Evolutionary conservation across 2,113 vertebrate genomes (phyloP).

Genomic region (Morphnarchus princeps): DNA sequence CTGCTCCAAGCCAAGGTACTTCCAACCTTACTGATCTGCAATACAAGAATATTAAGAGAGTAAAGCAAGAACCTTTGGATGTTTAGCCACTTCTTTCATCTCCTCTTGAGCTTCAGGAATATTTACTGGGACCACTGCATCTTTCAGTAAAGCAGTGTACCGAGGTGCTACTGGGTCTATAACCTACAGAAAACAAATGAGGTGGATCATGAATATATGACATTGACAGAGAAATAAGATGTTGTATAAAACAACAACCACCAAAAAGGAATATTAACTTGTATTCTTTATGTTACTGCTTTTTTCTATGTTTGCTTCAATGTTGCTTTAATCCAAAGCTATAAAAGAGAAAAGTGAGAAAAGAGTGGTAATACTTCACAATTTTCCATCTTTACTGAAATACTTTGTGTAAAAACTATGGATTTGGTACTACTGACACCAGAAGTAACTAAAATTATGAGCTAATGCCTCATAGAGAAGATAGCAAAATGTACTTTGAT

Average conservation of each 20-base stretch:
- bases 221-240: not conserved
- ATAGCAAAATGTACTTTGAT: not conserved
- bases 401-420: not conserved
- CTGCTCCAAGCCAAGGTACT: not conserved
- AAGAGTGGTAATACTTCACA: not conserved
- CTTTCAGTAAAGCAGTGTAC: conserved; percentile 86
- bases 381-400: not conserved
- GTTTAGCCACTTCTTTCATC: conserved; percentile 91
- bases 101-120: conserved; percentile 85
- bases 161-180: conserved; percentile 95
- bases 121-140: conserved; percentile 83
- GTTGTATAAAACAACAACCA: not conserved
- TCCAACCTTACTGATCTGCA: not conserved
- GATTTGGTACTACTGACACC: not conserved
- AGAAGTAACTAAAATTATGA: not conserved
- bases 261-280: conserved; percentile 62
- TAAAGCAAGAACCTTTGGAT: conserved; percentile 87
- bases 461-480: not conserved
- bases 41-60: not conserved
- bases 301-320: conserved; percentile 31
- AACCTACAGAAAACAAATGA: conserved; percentile 76
- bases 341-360: not conserved
- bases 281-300: conserved; percentile 79
- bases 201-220: not conserved
- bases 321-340: not conserved